Evolutionary conservation across 1,140 invertebrate genomes (phyloP).

Genomic region (Zaprionus taronus): DNA sequence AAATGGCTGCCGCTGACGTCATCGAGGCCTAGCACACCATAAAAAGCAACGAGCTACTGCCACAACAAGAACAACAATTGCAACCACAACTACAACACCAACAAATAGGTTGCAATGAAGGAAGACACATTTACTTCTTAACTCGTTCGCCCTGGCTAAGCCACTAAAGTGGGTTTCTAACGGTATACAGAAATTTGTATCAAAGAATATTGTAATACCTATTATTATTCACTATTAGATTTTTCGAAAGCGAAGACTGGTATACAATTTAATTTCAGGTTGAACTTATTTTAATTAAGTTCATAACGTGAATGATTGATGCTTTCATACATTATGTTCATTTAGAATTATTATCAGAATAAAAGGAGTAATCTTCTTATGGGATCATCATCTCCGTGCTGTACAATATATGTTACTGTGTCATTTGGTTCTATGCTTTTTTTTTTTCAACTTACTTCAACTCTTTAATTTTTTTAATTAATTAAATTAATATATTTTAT

Average conservation of each 20-base stretch:
- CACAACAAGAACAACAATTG: conserved; percentile 5
- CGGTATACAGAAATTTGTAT: not conserved
- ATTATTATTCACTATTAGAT: not conserved
- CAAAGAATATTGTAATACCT: not conserved
- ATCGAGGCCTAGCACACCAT: conserved; percentile 49
- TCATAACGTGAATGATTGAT: too few species aligned
- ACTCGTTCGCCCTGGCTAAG: not conserved
- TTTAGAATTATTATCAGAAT: too few species aligned
- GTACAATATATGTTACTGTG: too few species aligned
- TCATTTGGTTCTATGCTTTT: not conserved
- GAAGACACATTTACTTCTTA: conserved; percentile 6
- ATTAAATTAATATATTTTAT: not conserved
- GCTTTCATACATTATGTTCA: too few species aligned
- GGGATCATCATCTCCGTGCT: too few species aligned
- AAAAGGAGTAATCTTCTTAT: too few species aligned
- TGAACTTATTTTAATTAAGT: not conserved
- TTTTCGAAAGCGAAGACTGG: too few species aligned
- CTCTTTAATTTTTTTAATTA: not conserved
- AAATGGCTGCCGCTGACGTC: conserved; percentile 70
- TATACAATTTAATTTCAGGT: not conserved
- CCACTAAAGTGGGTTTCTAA: not conserved
- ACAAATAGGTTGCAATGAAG: conserved; percentile 4
- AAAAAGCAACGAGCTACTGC: conserved; percentile 46
- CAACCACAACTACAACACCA: conserved; percentile 6
- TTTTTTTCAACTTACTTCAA: not conserved